Percentiles rank a stretch among this genome's conserved stretches.
phyloP scores from a whole-genome alignment of 23 tunicate species.

The Trididemnum clinides region DNA sequence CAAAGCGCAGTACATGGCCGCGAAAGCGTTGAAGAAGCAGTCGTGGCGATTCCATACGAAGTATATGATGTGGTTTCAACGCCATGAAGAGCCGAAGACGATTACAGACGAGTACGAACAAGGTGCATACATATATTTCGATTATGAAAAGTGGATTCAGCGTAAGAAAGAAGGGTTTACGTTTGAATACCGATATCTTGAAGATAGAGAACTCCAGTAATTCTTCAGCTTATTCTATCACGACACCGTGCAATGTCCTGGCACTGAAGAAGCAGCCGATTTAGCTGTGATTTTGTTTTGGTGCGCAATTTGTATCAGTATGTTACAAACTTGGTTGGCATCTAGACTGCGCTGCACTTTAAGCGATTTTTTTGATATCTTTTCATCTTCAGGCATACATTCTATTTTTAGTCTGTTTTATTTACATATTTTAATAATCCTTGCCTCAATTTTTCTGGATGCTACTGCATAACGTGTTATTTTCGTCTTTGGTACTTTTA shows the following conservation, averaged over 20 bases:
- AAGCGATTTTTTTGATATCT: neutral
- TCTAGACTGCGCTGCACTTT: neutral
- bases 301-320: neutral
- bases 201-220: slow-evolving; percentile 96
- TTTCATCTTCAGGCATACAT: neutral
- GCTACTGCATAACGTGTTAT: no score
- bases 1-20: slow-evolving; percentile 98
- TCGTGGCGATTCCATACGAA: slow-evolving; percentile 99
- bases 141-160: slow-evolving; percentile 99
- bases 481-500: no score
- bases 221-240: neutral
- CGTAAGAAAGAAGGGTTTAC: slow-evolving; percentile 99
- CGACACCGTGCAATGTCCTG: neutral
- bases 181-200: slow-evolving; percentile 96
- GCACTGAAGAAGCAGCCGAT: neutral
- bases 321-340: neutral
- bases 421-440: neutral
- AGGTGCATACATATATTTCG: slow-evolving; percentile 99
- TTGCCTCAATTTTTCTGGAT: no score
- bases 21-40: slow-evolving; percentile 96
- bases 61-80: slow-evolving; percentile 99
- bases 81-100: slow-evolving; percentile 99
- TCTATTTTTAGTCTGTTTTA: neutral
- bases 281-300: slow-evolving; percentile 4
- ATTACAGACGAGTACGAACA: slow-evolving; percentile 99